Evolutionary conservation across 1,140 invertebrate genomes (phyloP), one percentile per base, ranked within the genome.

Genomic region (Ctenoplectra terminalis): DNA sequence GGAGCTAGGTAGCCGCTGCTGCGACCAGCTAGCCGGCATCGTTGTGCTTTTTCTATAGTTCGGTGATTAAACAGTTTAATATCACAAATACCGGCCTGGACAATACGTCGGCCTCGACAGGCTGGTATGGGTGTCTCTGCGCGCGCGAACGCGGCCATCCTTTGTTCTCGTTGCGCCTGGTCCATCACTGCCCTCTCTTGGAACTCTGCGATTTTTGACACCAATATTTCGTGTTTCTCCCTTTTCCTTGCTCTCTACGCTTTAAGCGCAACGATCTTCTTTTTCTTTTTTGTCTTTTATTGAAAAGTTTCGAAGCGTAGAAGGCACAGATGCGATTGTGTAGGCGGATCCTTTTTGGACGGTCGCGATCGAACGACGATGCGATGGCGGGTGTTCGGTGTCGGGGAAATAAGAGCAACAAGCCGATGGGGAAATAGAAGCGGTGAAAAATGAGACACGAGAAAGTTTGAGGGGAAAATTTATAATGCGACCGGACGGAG

Each of bases 21-120:
- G 43, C 61, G 61, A 46, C 50, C 34, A 63, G 34, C 34, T 31
- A 63, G 50, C n/a, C 66, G 56, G n/a, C 56, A 67, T 79, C 67
- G 76, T 79, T 72, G 77, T 72, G 77, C 73, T 89, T 89, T 89
- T 89, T 89, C 88, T 89, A 89, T 89, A 89, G 88, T 81, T 86
- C 58, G 84, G 88, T 89, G 88, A 90, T 90, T 89, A 90, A 90
- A 90, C 88, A 88, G 88, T 90, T 90, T 90, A 90, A 90, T 90
- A 90, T 90, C 88, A 86, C 88, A 89, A 89, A 88, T 89, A 89
- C 84, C 81, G 72, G 69, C 67, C 71, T 52, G 80, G 73, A 88
- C 87, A 89, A 89, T 89, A 85, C 79, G 60, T 72, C 56, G 56
- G 34, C 43, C 67, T 26, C 48, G 63, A 43, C 40, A 13, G 67